Base-by-base conservation (phyloP, 2,113 vertebrate genomes). In the Lophochroa leadbeateri region DNA sequence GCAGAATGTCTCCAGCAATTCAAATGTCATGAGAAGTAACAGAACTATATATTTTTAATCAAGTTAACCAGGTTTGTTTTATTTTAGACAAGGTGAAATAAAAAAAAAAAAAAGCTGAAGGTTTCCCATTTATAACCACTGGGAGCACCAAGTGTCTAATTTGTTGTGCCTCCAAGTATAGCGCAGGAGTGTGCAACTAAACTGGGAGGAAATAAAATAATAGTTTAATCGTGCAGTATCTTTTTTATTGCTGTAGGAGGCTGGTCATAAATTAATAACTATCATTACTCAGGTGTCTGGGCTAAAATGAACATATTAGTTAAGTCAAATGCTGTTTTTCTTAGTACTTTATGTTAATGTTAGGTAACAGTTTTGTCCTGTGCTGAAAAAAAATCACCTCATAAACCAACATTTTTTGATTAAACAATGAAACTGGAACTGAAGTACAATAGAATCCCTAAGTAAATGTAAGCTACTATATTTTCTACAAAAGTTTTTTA, bases 1-100 rank as follows among this genome's bases (percentile, higher is more conserved):
- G 91, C 64, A 93, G 92, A 97, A 92, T 88, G 84, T 96, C 81
- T 97, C 74, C 63, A 92, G 86, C 85, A 93, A 94, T 95, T 94
- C 80, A 88, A 71, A 97, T 84, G 85, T 86, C 90, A 93, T 55
- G 92, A 97, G 80, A 96, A 90, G 83, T 75, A 94, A 94, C 90
- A 97, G 95, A 97, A 86, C 85, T 37, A 89, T 90, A 84, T 90
- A 94, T 86, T 96, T 97, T 93, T 94, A 89, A 95, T 94, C 63
- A 43, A 41, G 46, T 95, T 96, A 83, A 97, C 81, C 23, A 90
- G 41, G 11, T 92, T 95, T 90, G 35, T 41, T 94, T 89, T 60
- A 87, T 93, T 95, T 90, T 43, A 83, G 53, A 39, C 37, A 44
- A 9, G 67, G 31, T 1, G 2, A 7, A 17, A 69, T 25, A 21